Evolutionary conservation across 2,113 vertebrate species (phyloP).

Genomic region (Leucosticte australis): DNA sequence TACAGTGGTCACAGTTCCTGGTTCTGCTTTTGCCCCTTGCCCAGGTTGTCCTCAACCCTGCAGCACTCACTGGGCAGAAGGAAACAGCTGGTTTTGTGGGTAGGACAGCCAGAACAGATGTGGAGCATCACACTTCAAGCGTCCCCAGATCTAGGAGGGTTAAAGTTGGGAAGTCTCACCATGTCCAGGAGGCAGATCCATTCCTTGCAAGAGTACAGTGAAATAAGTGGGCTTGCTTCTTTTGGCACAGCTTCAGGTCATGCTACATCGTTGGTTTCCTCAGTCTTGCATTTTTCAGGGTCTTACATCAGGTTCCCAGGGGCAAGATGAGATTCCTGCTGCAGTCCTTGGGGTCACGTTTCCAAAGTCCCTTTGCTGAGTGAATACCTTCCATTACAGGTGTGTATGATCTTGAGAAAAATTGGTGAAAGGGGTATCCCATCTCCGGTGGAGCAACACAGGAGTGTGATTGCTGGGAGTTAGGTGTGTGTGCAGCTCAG

Average conservation of each 20-base stretch:
- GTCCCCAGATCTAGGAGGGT: background rate
- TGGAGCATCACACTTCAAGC: background rate
- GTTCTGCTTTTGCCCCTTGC: background rate
- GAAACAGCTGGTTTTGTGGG: background rate
- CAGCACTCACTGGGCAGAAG: background rate
- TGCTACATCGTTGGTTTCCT: background rate
- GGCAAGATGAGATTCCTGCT: background rate
- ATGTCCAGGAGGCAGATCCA: background rate
- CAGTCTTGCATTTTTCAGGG: background rate
- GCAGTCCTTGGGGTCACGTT: background rate
- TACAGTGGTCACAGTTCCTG: rapidly evolving
- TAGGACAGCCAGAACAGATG: background rate
- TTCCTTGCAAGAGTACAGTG: background rate
- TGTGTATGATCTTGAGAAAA: background rate
- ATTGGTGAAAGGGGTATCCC: background rate
- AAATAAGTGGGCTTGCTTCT: background rate
- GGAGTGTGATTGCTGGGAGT: background rate
- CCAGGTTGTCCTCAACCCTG: background rate
- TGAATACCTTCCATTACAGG: background rate
- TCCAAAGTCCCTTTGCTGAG: background rate
- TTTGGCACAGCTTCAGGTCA: background rate
- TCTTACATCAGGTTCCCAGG: background rate
- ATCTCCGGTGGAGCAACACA: rapidly evolving
- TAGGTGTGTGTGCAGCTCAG: background rate
- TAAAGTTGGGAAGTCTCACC: background rate